Percentiles rank a stretch among this genome's conserved stretches.
These are phyloP conservation scores for Agapornis roseicollis DNA, from an alignment of 2,113 vertebrate species.

Conservation along the genomic window DNA sequence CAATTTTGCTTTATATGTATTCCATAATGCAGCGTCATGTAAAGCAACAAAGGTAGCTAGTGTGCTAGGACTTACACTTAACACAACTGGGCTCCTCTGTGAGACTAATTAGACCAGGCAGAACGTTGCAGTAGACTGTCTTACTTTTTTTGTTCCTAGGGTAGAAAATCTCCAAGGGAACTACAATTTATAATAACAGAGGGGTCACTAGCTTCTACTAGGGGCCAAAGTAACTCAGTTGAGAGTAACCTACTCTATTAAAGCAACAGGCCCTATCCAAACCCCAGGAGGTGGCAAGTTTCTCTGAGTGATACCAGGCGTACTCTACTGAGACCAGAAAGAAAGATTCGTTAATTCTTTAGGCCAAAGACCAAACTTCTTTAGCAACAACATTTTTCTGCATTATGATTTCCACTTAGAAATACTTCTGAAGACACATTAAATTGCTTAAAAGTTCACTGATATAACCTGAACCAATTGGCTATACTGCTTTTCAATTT, in stretches of 20 bases:
- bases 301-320: background rate
- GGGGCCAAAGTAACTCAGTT: background rate
- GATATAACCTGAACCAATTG: background rate
- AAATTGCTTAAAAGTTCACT: background rate
- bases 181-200: fast-evolving
- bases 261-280: background rate
- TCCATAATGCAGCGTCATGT: background rate
- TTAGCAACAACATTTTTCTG: background rate
- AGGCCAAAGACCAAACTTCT: background rate
- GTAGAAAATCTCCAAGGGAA: background rate
- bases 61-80: background rate
- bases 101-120: background rate
- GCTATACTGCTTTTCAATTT: background rate
- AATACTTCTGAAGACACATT: background rate
- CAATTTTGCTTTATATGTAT: background rate
- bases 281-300: background rate
- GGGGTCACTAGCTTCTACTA: background rate
- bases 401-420: background rate
- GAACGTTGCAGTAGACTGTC: background rate
- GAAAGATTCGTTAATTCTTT: background rate
- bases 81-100: background rate
- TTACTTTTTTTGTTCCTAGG: background rate
- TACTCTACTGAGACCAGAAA: background rate
- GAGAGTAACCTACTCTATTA: background rate
- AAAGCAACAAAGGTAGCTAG: background rate